Evolutionary conservation across 2,113 vertebrate species (phyloP).

Genomic region (Marmota flaviventris): DNA sequence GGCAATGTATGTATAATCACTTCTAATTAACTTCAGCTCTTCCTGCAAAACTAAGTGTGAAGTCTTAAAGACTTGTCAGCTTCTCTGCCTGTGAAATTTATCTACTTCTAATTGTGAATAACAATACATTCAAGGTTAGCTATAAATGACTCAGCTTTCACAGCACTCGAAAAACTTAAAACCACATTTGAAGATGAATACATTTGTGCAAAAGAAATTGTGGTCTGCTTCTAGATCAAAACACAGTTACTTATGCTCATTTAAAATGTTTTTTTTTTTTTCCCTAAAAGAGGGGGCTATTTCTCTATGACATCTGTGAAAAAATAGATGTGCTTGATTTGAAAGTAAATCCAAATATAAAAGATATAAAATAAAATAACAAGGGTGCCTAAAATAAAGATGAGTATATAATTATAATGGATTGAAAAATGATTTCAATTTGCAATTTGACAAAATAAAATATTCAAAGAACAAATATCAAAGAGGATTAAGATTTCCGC

Average conservation of each 20-base stretch:
- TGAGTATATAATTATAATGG: background rate
- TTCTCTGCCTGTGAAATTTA: constrained; percentile 83
- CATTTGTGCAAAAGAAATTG: constrained; percentile 50
- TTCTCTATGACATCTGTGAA: constrained; percentile 38
- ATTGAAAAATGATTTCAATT: background rate
- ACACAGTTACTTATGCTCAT: constrained; percentile 48
- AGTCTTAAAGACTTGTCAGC: constrained; percentile 85
- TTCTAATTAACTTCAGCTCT: constrained; percentile 84
- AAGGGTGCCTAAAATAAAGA: background rate
- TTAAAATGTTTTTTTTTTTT: background rate
- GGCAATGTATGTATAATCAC: constrained; percentile 72
- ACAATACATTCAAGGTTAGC: constrained; percentile 81
- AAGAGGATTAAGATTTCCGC: background rate
- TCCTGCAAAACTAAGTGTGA: constrained; percentile 83
- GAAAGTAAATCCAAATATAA: constrained; percentile 50
- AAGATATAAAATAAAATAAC: background rate
- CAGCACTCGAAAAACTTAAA: constrained; percentile 56
- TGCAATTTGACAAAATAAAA: background rate
- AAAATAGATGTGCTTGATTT: constrained; percentile 52
- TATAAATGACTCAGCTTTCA: constrained; percentile 76
- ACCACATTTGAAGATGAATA: constrained; percentile 53
- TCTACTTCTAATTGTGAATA: constrained; percentile 83
- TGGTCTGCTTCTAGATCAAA: constrained; percentile 53
- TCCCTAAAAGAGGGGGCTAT: background rate
- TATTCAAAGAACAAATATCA: constrained; percentile 48